Evolutionary conservation across 2,888 invertebrate genomes (phyloP).

Genomic region (Omphaloscelis lunosa): DNA sequence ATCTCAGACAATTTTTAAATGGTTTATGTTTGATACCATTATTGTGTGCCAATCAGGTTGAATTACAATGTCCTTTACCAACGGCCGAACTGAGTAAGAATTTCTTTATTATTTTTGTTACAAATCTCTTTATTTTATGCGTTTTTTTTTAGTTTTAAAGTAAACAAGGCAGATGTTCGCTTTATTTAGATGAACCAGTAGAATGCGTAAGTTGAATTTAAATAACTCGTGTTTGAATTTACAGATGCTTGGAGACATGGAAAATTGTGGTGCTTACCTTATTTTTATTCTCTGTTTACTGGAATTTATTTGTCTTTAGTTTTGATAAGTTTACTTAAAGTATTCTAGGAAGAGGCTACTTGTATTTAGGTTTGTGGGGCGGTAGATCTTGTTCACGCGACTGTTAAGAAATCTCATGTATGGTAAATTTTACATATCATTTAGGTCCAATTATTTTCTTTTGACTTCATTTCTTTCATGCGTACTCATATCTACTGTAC

Average conservation of each 20-base stretch:
- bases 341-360: constrained; percentile 58
- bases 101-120: constrained; percentile 85
- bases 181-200: constrained; percentile 87
- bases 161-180: constrained; percentile 85
- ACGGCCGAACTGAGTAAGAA: constrained; percentile 86
- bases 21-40: constrained; percentile 90
- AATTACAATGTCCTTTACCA: constrained; percentile 90
- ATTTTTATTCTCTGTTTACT: constrained; percentile 56
- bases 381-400: constrained; percentile 22
- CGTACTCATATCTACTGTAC: background rate
- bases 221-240: constrained; percentile 81
- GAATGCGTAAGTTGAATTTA: constrained; percentile 81
- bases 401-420: constrained; percentile 12
- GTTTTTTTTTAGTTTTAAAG: constrained; percentile 81
- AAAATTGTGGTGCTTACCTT: constrained; percentile 59
- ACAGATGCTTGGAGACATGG: constrained; percentile 66
- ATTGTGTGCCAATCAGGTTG: constrained; percentile 91
- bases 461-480: background rate
- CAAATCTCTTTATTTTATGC: constrained; percentile 87
- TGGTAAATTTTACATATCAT: background rate
- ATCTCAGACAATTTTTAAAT: constrained; percentile 89
- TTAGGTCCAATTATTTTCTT: background rate
- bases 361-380: constrained; percentile 45
- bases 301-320: constrained; percentile 63
- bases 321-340: constrained; percentile 65